Conservation (phyloP, 1,140 invertebrate genomes). For the Drosophila santomea region DNA sequence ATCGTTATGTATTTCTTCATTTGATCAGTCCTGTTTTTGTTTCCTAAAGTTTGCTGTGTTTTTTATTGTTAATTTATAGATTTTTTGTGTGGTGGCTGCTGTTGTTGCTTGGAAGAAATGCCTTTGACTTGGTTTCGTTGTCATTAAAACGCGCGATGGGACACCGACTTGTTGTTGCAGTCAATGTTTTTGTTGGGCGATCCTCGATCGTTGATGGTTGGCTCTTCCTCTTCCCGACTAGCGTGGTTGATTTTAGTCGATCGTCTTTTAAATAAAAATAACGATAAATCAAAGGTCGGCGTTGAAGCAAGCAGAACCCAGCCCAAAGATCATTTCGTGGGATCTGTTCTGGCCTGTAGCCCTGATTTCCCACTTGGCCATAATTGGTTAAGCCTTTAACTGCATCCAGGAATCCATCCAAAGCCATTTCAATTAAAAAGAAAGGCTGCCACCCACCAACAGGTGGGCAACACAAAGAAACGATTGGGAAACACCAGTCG, state of each 20-base stretch:
- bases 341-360: neutral
- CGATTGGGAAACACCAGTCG: constrained; percentile 35
- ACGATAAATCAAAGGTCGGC: constrained; percentile 79
- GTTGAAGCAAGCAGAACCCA: constrained; percentile 10
- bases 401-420: constrained; percentile 17
- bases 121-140: constrained; percentile 74
- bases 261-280: constrained; percentile 82
- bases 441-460: constrained; percentile 25
- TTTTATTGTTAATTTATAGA: constrained; percentile 82
- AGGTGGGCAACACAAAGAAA: constrained; percentile 3
- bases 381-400: constrained; percentile 64
- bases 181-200: constrained; percentile 41
- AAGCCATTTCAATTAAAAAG: neutral
- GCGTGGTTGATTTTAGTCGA: constrained; percentile 78
- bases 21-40: constrained; percentile 44
- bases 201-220: constrained; percentile 32
- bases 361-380: constrained; percentile 15
- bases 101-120: constrained; percentile 57
- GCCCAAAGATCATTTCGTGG: constrained; percentile 31
- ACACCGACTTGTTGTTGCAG: constrained; percentile 64
- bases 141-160: constrained; percentile 82
- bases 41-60: constrained; percentile 60
- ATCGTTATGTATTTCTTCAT: constrained; percentile 1
- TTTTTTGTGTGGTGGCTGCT: constrained; percentile 57
- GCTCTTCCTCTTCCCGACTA: constrained; percentile 14